These are phyloP conservation scores for Poeciliopsis retropinna DNA, from an alignment of 2,113 vertebrate species.

Conservation along the genomic window DNA sequence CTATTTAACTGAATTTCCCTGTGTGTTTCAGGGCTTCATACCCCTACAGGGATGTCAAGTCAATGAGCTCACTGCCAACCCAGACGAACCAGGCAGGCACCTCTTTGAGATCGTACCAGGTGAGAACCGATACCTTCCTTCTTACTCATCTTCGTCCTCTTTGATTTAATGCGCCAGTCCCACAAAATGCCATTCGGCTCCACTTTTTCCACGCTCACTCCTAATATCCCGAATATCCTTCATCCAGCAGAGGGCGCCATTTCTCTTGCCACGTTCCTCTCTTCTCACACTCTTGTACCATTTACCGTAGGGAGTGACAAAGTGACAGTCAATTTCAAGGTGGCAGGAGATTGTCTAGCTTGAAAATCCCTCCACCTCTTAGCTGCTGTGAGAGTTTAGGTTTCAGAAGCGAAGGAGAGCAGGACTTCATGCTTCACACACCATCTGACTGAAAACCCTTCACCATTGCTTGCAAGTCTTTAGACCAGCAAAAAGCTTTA, in stretches of 20 bases:
- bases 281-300: no score
- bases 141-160: background rate
- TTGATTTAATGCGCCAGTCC: background rate
- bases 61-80: constrained; percentile 84
- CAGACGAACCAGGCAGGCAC: constrained; percentile 88
- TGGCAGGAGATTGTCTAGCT: constrained; percentile 9
- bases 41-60: constrained; percentile 89
- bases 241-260: constrained; percentile 56
- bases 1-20: background rate
- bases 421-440: constrained; percentile 9
- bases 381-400: constrained; percentile 14
- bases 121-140: constrained; percentile 56
- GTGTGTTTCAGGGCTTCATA: constrained; percentile 84
- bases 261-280: background rate
- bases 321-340: background rate
- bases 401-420: constrained; percentile 11
- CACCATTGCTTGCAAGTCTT: constrained; percentile 7
- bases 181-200: background rate
- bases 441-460: background rate
- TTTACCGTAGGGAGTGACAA: no score
- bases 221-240: background rate
- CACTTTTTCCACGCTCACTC: background rate
- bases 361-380: constrained; percentile 15
- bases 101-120: constrained; percentile 91
- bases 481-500: constrained; percentile 2